Percentiles rank a stretch among this genome's conserved stretches.
Evolutionary conservation across 35 echinoderm and acorn worm genomes (phyloP).

Genomic region (Strongylocentrotus purpuratus): DNA sequence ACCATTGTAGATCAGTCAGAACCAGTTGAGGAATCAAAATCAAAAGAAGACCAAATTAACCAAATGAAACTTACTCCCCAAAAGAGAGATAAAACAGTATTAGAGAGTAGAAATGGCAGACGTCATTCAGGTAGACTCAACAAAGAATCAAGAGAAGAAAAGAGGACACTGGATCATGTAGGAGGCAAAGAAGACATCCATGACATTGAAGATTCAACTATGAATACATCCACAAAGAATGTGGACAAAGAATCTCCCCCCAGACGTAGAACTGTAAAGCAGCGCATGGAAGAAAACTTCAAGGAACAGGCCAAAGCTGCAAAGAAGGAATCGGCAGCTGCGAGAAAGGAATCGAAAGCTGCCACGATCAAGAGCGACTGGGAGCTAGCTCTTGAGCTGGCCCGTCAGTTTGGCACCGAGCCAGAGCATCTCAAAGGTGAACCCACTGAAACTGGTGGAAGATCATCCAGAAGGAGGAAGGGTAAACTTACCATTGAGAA

Average conservation of each 20-base stretch:
- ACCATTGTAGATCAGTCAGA: neutral
- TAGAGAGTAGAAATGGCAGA: neutral
- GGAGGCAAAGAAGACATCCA: neutral
- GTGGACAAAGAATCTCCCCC: neutral
- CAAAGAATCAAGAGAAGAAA: neutral
- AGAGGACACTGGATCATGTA: neutral
- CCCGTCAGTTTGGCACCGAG: conserved; percentile 71
- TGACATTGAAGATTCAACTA: neutral
- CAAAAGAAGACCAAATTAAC: neutral
- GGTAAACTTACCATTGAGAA: neutral
- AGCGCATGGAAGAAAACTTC: conserved; percentile 20
- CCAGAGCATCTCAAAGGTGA: conserved; percentile 46
- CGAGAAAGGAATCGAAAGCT: conserved; percentile 18
- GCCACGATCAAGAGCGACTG: conserved; percentile 77
- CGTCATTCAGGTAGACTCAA: neutral
- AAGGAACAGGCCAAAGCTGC: neutral
- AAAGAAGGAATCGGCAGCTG: conserved; percentile 22
- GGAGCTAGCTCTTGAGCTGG: conserved; percentile 78
- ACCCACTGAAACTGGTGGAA: neutral
- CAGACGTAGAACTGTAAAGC: conserved; percentile 18
- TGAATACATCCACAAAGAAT: neutral
- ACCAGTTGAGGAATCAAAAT: neutral
- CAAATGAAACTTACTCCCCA: neutral
- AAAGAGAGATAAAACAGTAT: neutral
- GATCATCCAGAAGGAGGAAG: conserved; percentile 6